Evolutionary conservation across 2,888 invertebrate genomes (phyloP).

Genomic region (Mongoloraphidia duomilia): DNA sequence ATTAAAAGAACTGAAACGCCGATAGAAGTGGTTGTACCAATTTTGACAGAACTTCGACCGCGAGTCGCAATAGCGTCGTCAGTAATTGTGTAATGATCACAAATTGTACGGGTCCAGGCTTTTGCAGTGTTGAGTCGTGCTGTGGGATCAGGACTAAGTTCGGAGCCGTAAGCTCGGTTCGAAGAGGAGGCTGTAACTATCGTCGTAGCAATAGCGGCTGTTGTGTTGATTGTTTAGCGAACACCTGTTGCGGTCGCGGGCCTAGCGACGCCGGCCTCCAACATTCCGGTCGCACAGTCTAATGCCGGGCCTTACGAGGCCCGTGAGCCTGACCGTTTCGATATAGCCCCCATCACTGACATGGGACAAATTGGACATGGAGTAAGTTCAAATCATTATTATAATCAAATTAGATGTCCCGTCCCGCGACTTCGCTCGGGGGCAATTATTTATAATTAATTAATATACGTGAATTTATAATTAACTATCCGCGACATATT

Average conservation of each 20-base stretch:
- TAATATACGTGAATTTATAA: not conserved
- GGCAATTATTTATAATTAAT: not conserved
- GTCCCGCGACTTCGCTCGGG: too few relatives aligned
- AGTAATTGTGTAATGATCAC: too few relatives aligned
- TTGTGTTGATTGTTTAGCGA: not conserved
- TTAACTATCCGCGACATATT: not conserved
- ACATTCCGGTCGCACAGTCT: conserved; percentile 32
- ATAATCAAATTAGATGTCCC: not conserved
- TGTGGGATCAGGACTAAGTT: too few relatives aligned
- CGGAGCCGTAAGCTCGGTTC: too few relatives aligned
- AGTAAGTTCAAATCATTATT: conserved; percentile 22
- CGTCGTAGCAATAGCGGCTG: not conserved
- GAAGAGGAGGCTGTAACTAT: too few relatives aligned
- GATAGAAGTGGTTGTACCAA: too few relatives aligned
- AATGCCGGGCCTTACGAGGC: conserved; percentile 25
- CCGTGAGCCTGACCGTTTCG: conserved; percentile 1
- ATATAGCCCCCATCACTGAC: conserved; percentile 18
- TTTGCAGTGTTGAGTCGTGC: too few relatives aligned
- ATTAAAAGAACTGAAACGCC: too few relatives aligned
- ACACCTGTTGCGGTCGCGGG: not conserved
- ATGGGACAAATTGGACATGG: conserved; percentile 32
- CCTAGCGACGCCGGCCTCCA: conserved; percentile 15
- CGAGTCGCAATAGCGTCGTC: too few relatives aligned
- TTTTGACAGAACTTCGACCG: too few relatives aligned
- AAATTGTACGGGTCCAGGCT: too few relatives aligned